Conservation (phyloP, 2,113 vertebrate species). For the Cyanistes caeruleus region DNA sequence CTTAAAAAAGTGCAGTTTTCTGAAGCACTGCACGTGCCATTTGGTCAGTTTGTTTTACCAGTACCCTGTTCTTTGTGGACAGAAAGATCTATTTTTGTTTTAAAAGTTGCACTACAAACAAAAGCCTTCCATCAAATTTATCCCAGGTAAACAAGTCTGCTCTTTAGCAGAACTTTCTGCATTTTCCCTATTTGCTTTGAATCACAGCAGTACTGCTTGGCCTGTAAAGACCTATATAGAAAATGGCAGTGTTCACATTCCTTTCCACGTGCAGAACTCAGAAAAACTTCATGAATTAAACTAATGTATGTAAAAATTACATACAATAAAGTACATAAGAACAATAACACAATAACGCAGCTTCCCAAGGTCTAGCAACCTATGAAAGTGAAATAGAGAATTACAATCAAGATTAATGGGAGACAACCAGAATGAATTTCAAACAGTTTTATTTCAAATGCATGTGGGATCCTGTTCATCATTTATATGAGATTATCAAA, state of each 20-base stretch:
- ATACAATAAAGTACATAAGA: constrained; percentile 18
- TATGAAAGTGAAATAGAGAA: constrained; percentile 26
- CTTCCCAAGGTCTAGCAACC: constrained; percentile 31
- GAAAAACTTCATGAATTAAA: constrained; percentile 37
- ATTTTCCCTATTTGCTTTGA: neutral
- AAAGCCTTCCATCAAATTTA: neutral
- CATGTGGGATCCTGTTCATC: constrained; percentile 3
- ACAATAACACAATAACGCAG: constrained; percentile 39
- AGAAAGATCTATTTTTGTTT: neutral
- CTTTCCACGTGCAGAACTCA: constrained; percentile 40
- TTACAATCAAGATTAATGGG: constrained; percentile 55
- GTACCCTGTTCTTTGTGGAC: neutral
- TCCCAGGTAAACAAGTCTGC: neutral
- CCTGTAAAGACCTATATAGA: neutral
- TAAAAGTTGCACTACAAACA: neutral
- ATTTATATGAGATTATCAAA: constrained; percentile 30
- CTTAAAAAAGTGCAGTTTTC: neutral
- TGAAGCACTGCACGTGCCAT: neutral
- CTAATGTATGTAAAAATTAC: no score
- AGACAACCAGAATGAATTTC: constrained; percentile 26
- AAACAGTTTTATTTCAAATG: constrained; percentile 55
- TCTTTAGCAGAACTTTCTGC: constrained; percentile 4
- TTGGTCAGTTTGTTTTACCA: neutral
- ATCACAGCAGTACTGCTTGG: neutral
- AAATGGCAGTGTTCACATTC: constrained; percentile 20